Base-by-base conservation (phyloP, 2,888 invertebrate genomes). In the Apamea crenata region DNA sequence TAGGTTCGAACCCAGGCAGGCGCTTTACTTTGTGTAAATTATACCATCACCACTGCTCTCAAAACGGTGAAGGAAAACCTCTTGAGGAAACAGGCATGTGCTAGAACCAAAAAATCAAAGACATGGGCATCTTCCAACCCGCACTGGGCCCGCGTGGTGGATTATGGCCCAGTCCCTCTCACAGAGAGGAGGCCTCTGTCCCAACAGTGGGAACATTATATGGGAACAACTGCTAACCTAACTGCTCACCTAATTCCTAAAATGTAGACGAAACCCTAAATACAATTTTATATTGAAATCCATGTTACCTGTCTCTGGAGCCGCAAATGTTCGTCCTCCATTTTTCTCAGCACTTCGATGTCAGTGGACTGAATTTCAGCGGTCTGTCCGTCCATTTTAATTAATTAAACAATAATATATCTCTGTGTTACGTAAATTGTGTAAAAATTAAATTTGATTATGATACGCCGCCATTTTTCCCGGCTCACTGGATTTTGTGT, bases 321-420 rank as follows among this genome's bases (percentile, higher is more conserved):
- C n/a, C 95, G 90, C 3, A 95, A 83, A 84, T 96, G 96, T 67
- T 96, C 96, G 53, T 96, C 96, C 74, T 97, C 96, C 92, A 95
- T 94, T 79, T 96, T 97, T 83, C 93, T 95, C 61, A 92, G 70
- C 1, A 95, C 82, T 0, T 96, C 96, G 16, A 93, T 82, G 61
- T 96, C 96, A 32, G 81, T 91, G 21, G 53, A 77, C n/a, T 80
- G 86, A 12, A 77, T 67, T 18, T 91, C 91, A 68, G 79, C 16
- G 3, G 69, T 68, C n/a, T 47, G 79, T 29, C 76, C 29, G 18
- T 92, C 91, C 92, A 92, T 92, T 75, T 85, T 87, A 69, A 56
- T 65, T 82, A 82, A 77, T 86, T 78, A 87, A 83, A 83, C 77
- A 80, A 82, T 83, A 81, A 79, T 87, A 86, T 75, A 73, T 66